Evolutionary conservation across 2,888 invertebrate genomes (phyloP).

Genomic region (Calliopum simillimum): DNA sequence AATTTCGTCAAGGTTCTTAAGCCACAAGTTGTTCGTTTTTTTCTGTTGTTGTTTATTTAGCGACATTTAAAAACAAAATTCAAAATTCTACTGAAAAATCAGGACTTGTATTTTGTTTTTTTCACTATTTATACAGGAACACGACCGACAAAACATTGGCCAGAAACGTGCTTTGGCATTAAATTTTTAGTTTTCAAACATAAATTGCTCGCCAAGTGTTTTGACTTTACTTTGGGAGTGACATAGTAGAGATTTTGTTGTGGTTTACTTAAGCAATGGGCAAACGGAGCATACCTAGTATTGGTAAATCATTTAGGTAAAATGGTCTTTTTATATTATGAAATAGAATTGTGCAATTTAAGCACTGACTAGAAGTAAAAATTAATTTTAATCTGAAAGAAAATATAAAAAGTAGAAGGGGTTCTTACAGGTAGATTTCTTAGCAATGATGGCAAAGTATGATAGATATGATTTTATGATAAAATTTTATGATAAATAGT

Average conservation of each 20-base stretch:
- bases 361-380: no score
- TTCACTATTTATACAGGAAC: not conserved
- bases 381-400: no score
- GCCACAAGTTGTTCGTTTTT: not conserved
- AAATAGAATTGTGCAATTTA: no score
- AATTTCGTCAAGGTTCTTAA: conserved; percentile 22
- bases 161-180: not conserved
- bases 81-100: not conserved
- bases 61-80: not conserved
- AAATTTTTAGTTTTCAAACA: not conserved
- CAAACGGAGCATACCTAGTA: not conserved
- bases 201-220: not conserved
- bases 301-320: no score
- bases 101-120: not conserved
- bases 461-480: no score
- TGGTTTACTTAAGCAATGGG: not conserved
- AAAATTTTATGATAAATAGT: no score
- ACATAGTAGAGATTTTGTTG: no score
- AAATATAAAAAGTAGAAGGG: no score
- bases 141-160: not conserved
- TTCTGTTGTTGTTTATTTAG: not conserved
- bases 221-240: not conserved
- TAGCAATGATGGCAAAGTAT: no score
- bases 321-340: no score
- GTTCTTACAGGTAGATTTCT: no score